A percentile compares a stretch with the other conserved stretches of the same genome.
Evolutionary conservation across 2,113 vertebrate genomes (phyloP).

Genomic region (Tragulus kanchil): DNA sequence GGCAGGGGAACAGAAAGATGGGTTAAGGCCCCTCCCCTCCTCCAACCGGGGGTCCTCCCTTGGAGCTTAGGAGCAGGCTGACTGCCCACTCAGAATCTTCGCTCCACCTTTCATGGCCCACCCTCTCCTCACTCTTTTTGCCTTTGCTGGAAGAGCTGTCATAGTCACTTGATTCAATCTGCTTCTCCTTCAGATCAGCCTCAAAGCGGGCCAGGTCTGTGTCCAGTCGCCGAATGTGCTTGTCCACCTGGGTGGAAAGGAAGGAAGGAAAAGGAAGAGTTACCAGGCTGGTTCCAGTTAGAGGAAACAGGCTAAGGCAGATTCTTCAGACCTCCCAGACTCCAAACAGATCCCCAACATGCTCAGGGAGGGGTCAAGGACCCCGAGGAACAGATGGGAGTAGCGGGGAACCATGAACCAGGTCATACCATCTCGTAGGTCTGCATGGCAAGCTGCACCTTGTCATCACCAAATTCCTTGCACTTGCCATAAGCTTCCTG

Average conservation of each 20-base stretch:
- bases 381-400: conserved; percentile 21
- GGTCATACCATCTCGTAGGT: conserved; percentile 97
- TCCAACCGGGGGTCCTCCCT: background rate
- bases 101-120: conserved; percentile 71
- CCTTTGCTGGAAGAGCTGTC: conserved; percentile 98
- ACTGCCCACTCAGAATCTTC: conserved; percentile 55
- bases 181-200: conserved; percentile 98
- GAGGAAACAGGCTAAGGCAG: background rate
- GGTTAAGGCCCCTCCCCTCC: conserved; percentile 45
- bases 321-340: background rate
- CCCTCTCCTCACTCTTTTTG: conserved; percentile 94
- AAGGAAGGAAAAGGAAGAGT: conserved; percentile 24
- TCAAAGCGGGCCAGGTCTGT: conserved; percentile 98
- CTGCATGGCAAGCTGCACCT: conserved; percentile 99
- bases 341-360: background rate
- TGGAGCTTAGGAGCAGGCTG: background rate
- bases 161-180: conserved; percentile 97
- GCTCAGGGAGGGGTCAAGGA: conserved; percentile 17
- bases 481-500: conserved; percentile 98
- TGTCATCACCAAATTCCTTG: conserved; percentile 98
- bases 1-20: conserved; percentile 58
- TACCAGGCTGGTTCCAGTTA: background rate
- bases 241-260: conserved; percentile 92
- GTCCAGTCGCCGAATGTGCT: conserved; percentile 97
- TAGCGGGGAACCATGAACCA: conserved; percentile 29